A percentile compares a stretch with the other conserved stretches of the same genome.
Evolutionary conservation across 2,888 invertebrate species (phyloP).

Genomic region (Drosophila monieri): DNA sequence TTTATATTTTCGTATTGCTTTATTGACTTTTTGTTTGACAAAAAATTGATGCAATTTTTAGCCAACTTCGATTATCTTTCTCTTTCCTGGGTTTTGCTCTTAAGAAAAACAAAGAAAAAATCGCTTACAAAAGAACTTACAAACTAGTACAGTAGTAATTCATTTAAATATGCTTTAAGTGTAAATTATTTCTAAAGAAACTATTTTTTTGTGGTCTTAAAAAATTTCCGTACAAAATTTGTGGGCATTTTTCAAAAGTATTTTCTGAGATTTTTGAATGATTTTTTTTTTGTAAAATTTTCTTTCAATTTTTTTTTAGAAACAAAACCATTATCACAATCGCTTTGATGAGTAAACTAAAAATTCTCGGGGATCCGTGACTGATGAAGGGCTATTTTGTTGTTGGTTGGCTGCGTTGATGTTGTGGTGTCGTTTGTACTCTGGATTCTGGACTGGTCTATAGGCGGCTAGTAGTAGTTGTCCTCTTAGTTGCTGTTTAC

Average conservation of each 20-base stretch:
- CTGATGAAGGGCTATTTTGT: constrained; percentile 19
- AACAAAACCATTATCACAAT: constrained; percentile 82
- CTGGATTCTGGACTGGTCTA: constrained; percentile 41
- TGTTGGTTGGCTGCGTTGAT: constrained; percentile 26
- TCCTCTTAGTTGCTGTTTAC: constrained; percentile 24
- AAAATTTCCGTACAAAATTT: constrained; percentile 32
- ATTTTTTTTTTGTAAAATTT: constrained; percentile 26
- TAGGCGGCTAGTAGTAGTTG: constrained; percentile 24
- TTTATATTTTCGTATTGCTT: constrained; percentile 24
- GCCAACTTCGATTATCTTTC: constrained; percentile 48
- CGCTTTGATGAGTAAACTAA: constrained; percentile 81
- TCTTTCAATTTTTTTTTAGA: constrained; percentile 46
- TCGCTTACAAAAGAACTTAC: constrained; percentile 54
- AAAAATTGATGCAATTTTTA: constrained; percentile 82
- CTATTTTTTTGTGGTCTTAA: constrained; percentile 33
- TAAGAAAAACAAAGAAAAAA: constrained; percentile 43
- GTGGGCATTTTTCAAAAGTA: constrained; percentile 19
- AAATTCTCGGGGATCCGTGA: constrained; percentile 19
- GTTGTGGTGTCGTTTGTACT: constrained; percentile 37
- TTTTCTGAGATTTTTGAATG: constrained; percentile 21
- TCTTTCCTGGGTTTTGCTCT: constrained; percentile 45
- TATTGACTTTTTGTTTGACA: constrained; percentile 55
- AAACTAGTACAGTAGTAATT: constrained; percentile 54
- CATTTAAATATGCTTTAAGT: constrained; percentile 36
- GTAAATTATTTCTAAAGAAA: constrained; percentile 56